These are phyloP conservation scores for Panorpa germanica DNA, from an alignment of 2,888 invertebrate genomes.

Conservation along the genomic window DNA sequence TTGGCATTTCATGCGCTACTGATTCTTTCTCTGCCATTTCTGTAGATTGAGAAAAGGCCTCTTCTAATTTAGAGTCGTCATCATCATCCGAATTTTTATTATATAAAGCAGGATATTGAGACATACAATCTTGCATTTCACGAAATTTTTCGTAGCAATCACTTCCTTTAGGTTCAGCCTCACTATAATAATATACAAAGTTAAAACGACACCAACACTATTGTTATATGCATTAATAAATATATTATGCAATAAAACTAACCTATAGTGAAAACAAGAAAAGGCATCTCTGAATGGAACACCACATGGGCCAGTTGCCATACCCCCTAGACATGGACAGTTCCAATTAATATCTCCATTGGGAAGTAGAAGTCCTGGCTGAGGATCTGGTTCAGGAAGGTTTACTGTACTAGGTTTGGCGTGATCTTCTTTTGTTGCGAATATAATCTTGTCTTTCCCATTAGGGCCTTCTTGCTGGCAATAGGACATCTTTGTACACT, in stretches of 20 bases:
- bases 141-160: slow-evolving; percentile 85
- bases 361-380: slow-evolving; percentile 62
- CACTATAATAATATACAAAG: slow-evolving; percentile 25
- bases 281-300: slow-evolving; percentile 85
- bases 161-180: slow-evolving; percentile 77
- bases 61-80: slow-evolving; percentile 26
- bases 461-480: slow-evolving; percentile 27
- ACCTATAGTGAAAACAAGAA: slow-evolving; percentile 82
- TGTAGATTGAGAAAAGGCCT: slow-evolving; percentile 8
- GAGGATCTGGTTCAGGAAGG: slow-evolving; percentile 52
- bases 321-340: slow-evolving; percentile 93
- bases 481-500: slow-evolving; percentile 22
- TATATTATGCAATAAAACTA: slow-evolving; percentile 3
- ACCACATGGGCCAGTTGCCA: slow-evolving; percentile 93
- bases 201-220: not conserved
- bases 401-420: slow-evolving; percentile 45
- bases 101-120: slow-evolving; percentile 69
- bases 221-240: not conserved
- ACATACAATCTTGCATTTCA: slow-evolving; percentile 82
- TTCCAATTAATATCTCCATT: slow-evolving; percentile 92
- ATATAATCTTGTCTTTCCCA: slow-evolving; percentile 68
- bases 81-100: slow-evolving; percentile 48
- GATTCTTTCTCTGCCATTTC: slow-evolving; percentile 9
- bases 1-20: slow-evolving; percentile 3
- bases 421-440: slow-evolving; percentile 66